phyloP scores from a whole-genome alignment of 2,113 vertebrate species.

The Strigops habroptila region DNA sequence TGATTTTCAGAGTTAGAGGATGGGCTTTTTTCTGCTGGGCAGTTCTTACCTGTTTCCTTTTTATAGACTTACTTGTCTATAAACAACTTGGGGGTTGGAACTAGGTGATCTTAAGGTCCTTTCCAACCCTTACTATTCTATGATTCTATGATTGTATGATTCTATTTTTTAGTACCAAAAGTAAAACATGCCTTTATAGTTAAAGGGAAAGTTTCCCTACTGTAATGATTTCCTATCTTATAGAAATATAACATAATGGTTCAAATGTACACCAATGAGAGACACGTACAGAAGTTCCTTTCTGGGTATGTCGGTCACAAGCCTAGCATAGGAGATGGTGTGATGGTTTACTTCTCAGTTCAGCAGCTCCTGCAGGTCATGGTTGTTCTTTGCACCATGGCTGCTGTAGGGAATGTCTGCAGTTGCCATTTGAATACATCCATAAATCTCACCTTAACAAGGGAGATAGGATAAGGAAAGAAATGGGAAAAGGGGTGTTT shows the following conservation, averaged over 20 bases:
- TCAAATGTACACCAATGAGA: background rate
- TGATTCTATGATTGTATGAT: no score
- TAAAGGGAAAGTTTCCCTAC: background rate
- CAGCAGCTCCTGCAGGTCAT: background rate
- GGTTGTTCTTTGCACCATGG: background rate
- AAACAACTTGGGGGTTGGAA: no score
- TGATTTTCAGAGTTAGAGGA: background rate
- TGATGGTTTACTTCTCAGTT: background rate
- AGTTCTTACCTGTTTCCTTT: background rate
- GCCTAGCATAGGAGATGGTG: background rate
- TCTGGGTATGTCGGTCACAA: background rate
- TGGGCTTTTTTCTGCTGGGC: background rate
- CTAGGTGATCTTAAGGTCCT: no score
- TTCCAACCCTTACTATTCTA: no score
- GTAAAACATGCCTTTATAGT: background rate
- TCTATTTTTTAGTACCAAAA: background rate
- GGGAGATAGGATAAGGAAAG: background rate
- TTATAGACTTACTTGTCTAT: background rate
- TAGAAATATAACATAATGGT: background rate
- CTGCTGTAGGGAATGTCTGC: background rate
- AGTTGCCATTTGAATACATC: background rate
- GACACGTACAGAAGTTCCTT: background rate
- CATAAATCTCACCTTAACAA: background rate
- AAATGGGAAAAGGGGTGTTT: background rate
- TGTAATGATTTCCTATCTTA: background rate